Evolutionary conservation across 53 echinoderm and acorn worm species (phyloP).

Genomic region (Hippasteria phrygiana): DNA sequence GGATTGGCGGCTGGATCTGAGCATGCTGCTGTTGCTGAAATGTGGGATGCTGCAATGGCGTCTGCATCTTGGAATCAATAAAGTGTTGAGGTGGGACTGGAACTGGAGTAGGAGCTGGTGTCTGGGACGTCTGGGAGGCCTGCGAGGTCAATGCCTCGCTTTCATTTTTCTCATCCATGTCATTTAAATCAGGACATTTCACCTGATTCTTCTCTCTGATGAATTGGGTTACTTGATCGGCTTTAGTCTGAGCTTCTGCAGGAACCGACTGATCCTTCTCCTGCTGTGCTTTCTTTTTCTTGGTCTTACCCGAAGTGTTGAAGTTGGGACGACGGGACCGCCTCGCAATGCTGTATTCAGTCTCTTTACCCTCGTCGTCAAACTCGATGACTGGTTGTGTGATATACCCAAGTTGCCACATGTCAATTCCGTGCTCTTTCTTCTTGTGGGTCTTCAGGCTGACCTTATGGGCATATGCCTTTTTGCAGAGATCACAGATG

Average conservation of each 20-base stretch:
- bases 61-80: conserved; percentile 43
- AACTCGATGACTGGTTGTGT: conserved; percentile 62
- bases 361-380: conserved; percentile 59
- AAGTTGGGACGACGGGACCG: conserved; percentile 45
- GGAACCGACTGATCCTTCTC: neutral
- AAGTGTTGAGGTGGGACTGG: conserved; percentile 34
- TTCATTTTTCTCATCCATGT: conserved; percentile 17
- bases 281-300: conserved; percentile 16
- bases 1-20: conserved; percentile 10
- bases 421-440: conserved; percentile 68
- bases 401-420: conserved; percentile 65
- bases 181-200: conserved; percentile 10
- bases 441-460: conserved; percentile 77
- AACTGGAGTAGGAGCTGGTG: neutral
- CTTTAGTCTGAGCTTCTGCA: conserved; percentile 6
- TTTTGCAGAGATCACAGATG: conserved; percentile 61
- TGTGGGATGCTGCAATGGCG: conserved; percentile 5
- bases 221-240: conserved; percentile 11
- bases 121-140: neutral
- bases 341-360: conserved; percentile 56
- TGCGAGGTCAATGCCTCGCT: conserved; percentile 8
- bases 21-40: conserved; percentile 30
- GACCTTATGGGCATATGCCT: conserved; percentile 69
- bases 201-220: conserved; percentile 35
- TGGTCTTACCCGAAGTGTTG: conserved; percentile 37